Conservation (phyloP, 2,797 vertebrate genomes). For the Helostoma temminkii region DNA sequence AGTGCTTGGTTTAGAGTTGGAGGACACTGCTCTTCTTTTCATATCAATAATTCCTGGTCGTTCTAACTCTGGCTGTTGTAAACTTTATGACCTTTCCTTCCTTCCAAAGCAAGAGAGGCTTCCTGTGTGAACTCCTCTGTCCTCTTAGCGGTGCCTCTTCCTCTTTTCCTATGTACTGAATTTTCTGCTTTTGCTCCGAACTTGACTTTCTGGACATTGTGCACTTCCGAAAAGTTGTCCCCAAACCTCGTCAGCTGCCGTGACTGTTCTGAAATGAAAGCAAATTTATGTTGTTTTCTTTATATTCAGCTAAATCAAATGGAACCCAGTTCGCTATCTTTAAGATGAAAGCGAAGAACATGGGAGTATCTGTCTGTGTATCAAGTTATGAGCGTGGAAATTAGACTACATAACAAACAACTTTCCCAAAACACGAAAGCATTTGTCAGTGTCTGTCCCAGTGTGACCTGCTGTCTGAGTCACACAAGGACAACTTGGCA, state of each 20-base stretch:
- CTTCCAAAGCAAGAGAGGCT: slow-evolving; percentile 21
- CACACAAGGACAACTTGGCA: slow-evolving; percentile 50
- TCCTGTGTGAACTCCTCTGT: slow-evolving; percentile 58
- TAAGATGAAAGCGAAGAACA: background rate
- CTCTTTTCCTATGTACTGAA: slow-evolving; percentile 42
- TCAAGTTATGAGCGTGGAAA: background rate
- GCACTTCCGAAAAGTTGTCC: background rate
- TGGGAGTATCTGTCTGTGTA: background rate
- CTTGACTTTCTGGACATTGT: slow-evolving; percentile 22
- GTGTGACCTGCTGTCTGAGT: slow-evolving; percentile 40
- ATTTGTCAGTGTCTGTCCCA: slow-evolving; percentile 37
- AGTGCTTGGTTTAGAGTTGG: no score
- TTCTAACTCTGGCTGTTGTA: slow-evolving; percentile 41
- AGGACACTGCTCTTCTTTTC: background rate
- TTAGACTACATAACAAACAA: slow-evolving; percentile 1
- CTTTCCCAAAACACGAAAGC: background rate
- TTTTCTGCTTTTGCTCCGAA: slow-evolving; percentile 65
- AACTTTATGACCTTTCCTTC: slow-evolving; percentile 35
- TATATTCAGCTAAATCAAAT: background rate
- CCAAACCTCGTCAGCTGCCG: background rate
- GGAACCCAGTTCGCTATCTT: background rate
- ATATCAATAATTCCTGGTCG: slow-evolving; percentile 35
- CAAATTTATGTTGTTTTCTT: background rate
- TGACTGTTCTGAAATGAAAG: background rate
- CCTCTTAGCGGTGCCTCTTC: slow-evolving; percentile 59